Percentiles rank a stretch among this genome's conserved stretches.
Evolutionary conservation across 2,113 vertebrate species (phyloP).

Genomic region (Hyaena hyaena): DNA sequence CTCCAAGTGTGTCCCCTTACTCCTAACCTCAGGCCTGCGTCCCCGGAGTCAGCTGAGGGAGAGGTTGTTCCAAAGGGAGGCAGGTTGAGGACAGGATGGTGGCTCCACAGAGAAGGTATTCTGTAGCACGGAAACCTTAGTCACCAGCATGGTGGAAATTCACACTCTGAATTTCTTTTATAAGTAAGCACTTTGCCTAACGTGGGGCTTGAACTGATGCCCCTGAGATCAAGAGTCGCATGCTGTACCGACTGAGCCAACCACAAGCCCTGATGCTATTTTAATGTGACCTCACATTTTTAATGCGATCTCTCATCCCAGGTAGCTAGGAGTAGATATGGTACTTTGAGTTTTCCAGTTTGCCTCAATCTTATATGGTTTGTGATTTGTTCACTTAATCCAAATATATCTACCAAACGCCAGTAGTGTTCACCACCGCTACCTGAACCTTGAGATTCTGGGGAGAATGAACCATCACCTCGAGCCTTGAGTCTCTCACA

Average conservation of each 20-base stretch:
- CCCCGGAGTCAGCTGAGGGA: not conserved
- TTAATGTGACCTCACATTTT: not conserved
- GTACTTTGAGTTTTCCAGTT: constrained; percentile 56
- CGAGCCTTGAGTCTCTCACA: not conserved
- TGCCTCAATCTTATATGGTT: constrained; percentile 69
- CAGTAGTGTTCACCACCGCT: rapidly evolving
- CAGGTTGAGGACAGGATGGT: too few species aligned
- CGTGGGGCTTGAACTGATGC: not conserved
- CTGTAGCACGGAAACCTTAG: not conserved
- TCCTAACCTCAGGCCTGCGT: not conserved
- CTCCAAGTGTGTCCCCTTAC: too few species aligned
- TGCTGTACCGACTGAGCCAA: not conserved
- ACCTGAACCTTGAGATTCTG: not conserved
- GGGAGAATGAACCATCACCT: not conserved
- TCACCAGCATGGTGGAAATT: not conserved
- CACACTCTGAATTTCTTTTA: not conserved
- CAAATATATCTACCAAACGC: constrained; percentile 46
- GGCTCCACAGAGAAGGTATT: not conserved
- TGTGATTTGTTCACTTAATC: constrained; percentile 70
- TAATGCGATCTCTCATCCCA: not conserved
- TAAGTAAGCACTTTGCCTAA: not conserved
- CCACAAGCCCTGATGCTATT: not conserved
- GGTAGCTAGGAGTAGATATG: not conserved
- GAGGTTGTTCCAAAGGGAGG: not conserved
- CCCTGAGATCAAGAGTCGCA: not conserved